Evolutionary conservation across 2,888 invertebrate genomes (phyloP), one percentile per base, ranked within the genome.

Genomic region (Pandemis heparana): DNA sequence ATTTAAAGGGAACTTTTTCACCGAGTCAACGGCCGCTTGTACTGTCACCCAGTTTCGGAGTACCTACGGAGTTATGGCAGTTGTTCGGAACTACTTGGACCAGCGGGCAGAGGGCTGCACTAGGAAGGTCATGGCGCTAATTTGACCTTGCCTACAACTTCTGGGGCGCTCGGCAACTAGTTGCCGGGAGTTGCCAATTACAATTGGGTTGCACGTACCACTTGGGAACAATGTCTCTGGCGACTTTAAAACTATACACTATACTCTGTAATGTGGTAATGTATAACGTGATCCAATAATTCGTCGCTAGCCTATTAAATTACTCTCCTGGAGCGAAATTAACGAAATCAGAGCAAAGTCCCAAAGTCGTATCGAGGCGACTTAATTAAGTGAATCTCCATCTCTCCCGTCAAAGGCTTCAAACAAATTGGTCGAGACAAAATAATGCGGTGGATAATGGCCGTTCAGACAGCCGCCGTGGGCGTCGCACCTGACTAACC

Each of bases 1-100:
- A 94, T 94, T 94, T 94, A 94, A 94, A 94, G 91, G 84, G 91
- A 94, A 94, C 92, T 94, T 94, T 94, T 94, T 94, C 94, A 91
- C 92, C 90, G 90, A 94, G 94, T 94, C 94, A 94, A 94, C 90
- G 94, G 92, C 93, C 92, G 89, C 83, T 87, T 89, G 87, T 91
- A 91, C 92, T 92, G 94, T 94, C 93, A 93, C 94, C 94, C 92
- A 94, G 94, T 94, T 94, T 92, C 90, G 84, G 94, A 92, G 92
- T 90, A 90, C 89, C 90, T 87, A 87, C 89, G 86, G 93, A 94
- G 93, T 94, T 94, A 94, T 94, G 94, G 94, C 94, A 94, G 93
- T 94, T 94, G 94, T 94, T 94, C 88, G 87, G 82, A 90, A 94
- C 92, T 94, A 94, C 90, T 94, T 92, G 92, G 91, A 85, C 91